Evolutionary conservation across 2,113 vertebrate species (phyloP).

Genomic region (Melierax canorus): DNA sequence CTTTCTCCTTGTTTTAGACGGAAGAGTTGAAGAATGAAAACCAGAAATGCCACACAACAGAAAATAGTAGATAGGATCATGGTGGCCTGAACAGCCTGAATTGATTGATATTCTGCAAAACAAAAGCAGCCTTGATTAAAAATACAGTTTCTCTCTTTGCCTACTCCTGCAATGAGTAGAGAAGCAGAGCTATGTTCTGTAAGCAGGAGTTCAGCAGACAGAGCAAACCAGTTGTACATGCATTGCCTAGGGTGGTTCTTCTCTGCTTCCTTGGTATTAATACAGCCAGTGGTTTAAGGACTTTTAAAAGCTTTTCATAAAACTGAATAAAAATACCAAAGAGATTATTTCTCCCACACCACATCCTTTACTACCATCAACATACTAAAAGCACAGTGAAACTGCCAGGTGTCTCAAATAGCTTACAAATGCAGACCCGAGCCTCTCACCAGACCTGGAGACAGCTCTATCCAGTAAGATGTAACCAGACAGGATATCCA

Average conservation of each 20-base stretch:
- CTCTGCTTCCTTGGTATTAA: background rate
- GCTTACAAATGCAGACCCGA: background rate
- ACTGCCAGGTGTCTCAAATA: background rate
- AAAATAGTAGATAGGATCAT: constrained; percentile 92
- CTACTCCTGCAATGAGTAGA: background rate
- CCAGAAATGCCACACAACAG: constrained; percentile 87
- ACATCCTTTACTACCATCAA: background rate
- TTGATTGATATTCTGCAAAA: constrained; percentile 75
- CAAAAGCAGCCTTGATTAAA: constrained; percentile 6
- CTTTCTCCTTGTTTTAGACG: constrained; percentile 93
- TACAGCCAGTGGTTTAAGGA: background rate
- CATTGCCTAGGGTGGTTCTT: background rate
- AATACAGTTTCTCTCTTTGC: background rate
- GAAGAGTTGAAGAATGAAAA: constrained; percentile 97
- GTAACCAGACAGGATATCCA: background rate
- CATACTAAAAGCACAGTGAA: background rate
- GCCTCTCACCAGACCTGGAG: background rate
- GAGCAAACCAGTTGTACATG: background rate
- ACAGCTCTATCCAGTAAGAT: background rate
- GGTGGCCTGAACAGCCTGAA: constrained; percentile 88
- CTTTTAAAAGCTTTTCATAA: background rate
- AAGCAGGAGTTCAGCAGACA: background rate
- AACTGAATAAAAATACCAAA: background rate
- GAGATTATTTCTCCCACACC: background rate
- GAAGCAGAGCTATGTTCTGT: background rate